Evolutionary conservation across 2,888 invertebrate genomes (phyloP).

Genomic region (Ligdia adustata): DNA sequence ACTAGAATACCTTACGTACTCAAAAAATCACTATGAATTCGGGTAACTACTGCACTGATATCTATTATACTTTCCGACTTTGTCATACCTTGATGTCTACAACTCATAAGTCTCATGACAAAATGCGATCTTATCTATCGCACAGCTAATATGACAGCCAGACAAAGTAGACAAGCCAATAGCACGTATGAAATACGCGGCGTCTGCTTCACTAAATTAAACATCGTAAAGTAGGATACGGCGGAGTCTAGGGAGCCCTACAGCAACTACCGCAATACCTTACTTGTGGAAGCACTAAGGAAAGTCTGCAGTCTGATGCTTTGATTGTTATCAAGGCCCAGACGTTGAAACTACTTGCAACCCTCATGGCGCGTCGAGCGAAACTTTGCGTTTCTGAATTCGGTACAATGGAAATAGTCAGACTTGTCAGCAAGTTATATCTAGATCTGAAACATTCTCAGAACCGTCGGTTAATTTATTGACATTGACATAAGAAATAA

Average conservation of each 20-base stretch:
- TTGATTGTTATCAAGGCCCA: constrained; percentile 3
- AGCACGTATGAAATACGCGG: constrained; percentile 34
- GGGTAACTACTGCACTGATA: too few species aligned
- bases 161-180: constrained; percentile 32
- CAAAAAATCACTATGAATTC: too few species aligned
- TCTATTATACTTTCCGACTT: too few species aligned
- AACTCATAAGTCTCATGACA: constrained; percentile 23
- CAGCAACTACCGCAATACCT: constrained; percentile 1
- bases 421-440: too few species aligned
- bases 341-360: too few species aligned
- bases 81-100: constrained; percentile 2
- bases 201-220: constrained; percentile 30
- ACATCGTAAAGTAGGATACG: constrained; percentile 16
- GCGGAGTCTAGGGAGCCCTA: constrained; percentile 1
- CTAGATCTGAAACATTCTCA: too few species aligned
- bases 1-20: too few species aligned
- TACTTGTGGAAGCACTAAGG: too few species aligned
- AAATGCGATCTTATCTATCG: constrained; percentile 35
- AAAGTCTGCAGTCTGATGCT: constrained; percentile 3
- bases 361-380: background rate
- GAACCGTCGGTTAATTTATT: too few species aligned
- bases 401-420: too few species aligned
- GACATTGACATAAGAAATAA: too few species aligned
- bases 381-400: background rate
- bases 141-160: constrained; percentile 32